phyloP scores from a whole-genome alignment of 1,140 invertebrate species.

The Zaprionus kolodkinae region DNA sequence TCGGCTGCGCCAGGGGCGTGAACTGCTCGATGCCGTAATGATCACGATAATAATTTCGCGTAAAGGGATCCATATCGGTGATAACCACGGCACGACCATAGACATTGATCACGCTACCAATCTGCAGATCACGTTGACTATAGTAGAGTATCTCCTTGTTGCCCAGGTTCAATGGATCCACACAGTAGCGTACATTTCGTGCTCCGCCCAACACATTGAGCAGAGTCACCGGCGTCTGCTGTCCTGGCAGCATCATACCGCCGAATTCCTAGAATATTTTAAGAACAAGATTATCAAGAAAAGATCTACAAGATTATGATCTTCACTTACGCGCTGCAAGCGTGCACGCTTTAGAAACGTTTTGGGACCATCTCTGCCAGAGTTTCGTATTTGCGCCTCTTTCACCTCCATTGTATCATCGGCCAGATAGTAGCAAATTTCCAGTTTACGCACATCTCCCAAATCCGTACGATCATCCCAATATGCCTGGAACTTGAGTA shows the following conservation, averaged over 20 bases:
- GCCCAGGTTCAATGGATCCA: constrained; percentile 86
- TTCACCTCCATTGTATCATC: constrained; percentile 96
- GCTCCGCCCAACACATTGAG: constrained; percentile 89
- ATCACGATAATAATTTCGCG: constrained; percentile 93
- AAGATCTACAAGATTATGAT: neutral
- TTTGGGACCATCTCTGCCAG: constrained; percentile 88
- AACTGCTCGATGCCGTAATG: constrained; percentile 86
- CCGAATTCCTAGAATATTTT: constrained; percentile 60
- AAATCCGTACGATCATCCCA: constrained; percentile 94
- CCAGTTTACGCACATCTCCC: constrained; percentile 90
- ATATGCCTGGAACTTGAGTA: constrained; percentile 93
- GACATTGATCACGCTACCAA: constrained; percentile 91
- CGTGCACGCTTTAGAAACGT: constrained; percentile 90
- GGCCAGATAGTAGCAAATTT: constrained; percentile 92
- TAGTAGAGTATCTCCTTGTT: constrained; percentile 86
- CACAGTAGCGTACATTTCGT: constrained; percentile 86
- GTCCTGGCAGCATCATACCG: constrained; percentile 86
- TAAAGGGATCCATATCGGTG: constrained; percentile 90
- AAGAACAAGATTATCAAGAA: neutral
- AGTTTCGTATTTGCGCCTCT: constrained; percentile 89
- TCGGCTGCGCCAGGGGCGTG: constrained; percentile 85
- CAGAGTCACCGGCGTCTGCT: constrained; percentile 87
- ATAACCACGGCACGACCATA: constrained; percentile 92
- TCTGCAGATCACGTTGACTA: constrained; percentile 88
- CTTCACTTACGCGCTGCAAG: constrained; percentile 88